Conservation (phyloP, 2,888 invertebrate species). For the Caenorhabditis japonica region DNA sequence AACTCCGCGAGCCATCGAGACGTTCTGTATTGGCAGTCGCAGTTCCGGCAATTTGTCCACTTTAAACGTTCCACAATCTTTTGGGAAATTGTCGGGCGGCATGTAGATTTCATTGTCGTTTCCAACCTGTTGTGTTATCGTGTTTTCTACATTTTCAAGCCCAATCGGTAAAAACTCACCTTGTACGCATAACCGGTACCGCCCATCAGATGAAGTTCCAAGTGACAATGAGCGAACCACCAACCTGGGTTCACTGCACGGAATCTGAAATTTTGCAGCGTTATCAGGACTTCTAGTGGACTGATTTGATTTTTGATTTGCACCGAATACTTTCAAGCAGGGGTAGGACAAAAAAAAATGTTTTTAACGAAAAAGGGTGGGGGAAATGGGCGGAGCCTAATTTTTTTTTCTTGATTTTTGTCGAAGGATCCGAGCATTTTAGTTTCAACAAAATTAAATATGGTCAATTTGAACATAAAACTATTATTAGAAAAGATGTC, state of each 20-base stretch:
- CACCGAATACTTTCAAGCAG: too few species aligned
- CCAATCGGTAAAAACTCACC: constrained; percentile 11
- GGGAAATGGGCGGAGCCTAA: too few species aligned
- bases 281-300: too few species aligned
- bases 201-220: constrained; percentile 75
- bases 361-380: too few species aligned
- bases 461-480: too few species aligned
- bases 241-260: constrained; percentile 77
- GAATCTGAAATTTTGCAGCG: constrained; percentile 67
- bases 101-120: constrained; percentile 69
- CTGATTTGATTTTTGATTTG: too few species aligned
- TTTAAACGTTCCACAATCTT: constrained; percentile 64
- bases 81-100: constrained; percentile 66
- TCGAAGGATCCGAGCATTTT: too few species aligned
- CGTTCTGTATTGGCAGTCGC: constrained; percentile 11
- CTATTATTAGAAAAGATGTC: too few species aligned
- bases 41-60: constrained; percentile 41
- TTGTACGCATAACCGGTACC: constrained; percentile 75
- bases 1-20: neutral
- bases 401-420: too few species aligned
- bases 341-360: too few species aligned
- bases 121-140: constrained; percentile 58
- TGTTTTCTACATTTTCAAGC: neutral
- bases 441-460: too few species aligned
- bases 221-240: constrained; percentile 75